Conservation (phyloP, 2,888 invertebrate genomes). For the Eurytoma californica region DNA sequence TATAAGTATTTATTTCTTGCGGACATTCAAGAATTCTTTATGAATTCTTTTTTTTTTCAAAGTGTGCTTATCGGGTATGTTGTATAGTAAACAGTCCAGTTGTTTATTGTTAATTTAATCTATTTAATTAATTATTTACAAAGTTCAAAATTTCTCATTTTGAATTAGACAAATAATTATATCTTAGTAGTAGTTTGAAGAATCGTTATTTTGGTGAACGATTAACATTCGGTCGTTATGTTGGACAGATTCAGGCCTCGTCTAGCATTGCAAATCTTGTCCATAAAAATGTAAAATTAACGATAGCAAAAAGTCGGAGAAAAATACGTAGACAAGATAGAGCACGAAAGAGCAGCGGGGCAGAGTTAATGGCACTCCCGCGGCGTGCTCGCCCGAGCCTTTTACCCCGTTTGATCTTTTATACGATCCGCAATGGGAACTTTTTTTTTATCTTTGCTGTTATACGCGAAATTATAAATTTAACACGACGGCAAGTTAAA, state of each 20-base stretch:
- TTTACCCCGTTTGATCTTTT: slow-evolving; percentile 15
- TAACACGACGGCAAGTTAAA: too few species aligned
- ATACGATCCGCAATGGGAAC: slow-evolving; percentile 18
- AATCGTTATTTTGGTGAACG: neutral
- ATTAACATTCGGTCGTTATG: slow-evolving; percentile 14
- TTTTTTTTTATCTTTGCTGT: neutral
- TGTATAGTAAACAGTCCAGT: too few species aligned
- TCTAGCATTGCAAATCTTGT: slow-evolving; percentile 15
- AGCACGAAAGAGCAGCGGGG: slow-evolving; percentile 26
- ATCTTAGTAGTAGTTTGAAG: too few species aligned
- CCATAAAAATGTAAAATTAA: slow-evolving; percentile 34
- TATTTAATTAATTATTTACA: too few species aligned
- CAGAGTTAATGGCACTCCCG: slow-evolving; percentile 28
- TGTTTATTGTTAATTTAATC: too few species aligned
- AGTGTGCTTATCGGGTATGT: too few species aligned
- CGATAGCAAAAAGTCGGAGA: slow-evolving; percentile 35
- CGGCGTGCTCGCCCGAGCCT: neutral
- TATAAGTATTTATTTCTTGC: too few species aligned
- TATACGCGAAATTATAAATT: neutral
- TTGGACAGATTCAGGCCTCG: slow-evolving; percentile 21
- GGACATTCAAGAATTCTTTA: too few species aligned
- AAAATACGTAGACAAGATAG: slow-evolving; percentile 22
- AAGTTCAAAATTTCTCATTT: too few species aligned
- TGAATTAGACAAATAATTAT: too few species aligned
- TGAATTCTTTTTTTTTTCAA: too few species aligned